Percentiles rank a stretch among this genome's conserved stretches.
Conservation (phyloP, 1,140 invertebrate species). For the Bombus impatiens region DNA sequence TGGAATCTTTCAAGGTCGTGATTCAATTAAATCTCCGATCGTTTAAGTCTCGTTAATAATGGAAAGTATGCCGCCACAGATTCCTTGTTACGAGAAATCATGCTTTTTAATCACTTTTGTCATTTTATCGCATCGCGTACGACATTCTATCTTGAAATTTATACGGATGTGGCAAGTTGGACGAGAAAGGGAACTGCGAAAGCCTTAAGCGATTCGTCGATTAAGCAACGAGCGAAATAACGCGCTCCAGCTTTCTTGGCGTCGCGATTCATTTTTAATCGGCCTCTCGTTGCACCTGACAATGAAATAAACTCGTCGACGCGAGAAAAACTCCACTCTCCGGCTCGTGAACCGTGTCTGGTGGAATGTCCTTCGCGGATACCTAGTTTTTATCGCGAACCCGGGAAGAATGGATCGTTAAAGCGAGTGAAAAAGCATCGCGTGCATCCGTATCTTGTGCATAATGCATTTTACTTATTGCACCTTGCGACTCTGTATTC, state of each 20-base stretch:
- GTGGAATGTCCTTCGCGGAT: slow-evolving; percentile 46
- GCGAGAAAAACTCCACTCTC: slow-evolving; percentile 1
- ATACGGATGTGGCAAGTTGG: too few relatives aligned
- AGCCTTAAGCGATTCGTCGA: background rate
- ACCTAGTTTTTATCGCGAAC: slow-evolving; percentile 22
- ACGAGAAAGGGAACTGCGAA: background rate
- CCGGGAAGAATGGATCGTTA: slow-evolving; percentile 40
- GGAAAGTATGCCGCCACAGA: background rate
- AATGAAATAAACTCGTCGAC: slow-evolving; percentile 9
- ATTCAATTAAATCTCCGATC: background rate
- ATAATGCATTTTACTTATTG: slow-evolving; percentile 22
- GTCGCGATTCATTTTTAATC: background rate
- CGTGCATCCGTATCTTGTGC: slow-evolving; percentile 9
- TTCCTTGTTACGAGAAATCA: background rate
- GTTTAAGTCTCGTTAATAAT: slow-evolving; percentile 38
- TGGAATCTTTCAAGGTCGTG: slow-evolving; percentile 26
- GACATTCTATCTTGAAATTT: background rate
- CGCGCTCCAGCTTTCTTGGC: background rate
- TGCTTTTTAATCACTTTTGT: background rate
- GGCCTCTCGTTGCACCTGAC: background rate
- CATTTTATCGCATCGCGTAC: background rate
- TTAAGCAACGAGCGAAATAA: background rate
- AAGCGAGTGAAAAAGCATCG: slow-evolving; percentile 17
- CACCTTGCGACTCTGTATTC: background rate
- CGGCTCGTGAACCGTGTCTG: background rate